These are phyloP conservation scores for Microcebus ravelobensis DNA, from an alignment of 2,113 vertebrate species.

Conservation along the genomic window DNA sequence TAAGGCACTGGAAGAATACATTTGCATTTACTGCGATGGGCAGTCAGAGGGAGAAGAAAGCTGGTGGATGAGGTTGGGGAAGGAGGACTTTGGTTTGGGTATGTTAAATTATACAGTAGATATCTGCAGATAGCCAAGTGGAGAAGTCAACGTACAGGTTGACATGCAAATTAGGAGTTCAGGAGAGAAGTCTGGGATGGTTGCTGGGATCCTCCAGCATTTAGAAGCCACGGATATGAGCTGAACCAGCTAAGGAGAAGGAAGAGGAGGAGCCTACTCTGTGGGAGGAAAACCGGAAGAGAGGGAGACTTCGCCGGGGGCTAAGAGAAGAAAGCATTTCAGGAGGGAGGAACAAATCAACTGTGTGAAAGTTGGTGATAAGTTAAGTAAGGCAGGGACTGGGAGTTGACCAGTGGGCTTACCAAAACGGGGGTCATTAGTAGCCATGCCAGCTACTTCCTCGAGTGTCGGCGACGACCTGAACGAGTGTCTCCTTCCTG, in stretches of 20 bases:
- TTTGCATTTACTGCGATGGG: neutral
- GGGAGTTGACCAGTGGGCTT: neutral
- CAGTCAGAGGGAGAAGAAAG: neutral
- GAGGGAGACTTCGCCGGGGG: neutral
- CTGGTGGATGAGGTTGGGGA: neutral
- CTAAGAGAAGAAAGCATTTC: neutral
- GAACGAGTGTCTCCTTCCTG: neutral
- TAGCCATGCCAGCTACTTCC: too few species aligned
- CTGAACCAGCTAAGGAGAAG: neutral
- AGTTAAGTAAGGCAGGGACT: neutral
- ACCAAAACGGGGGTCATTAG: neutral
- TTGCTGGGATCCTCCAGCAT: neutral
- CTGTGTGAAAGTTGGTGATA: neutral
- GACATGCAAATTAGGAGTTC: neutral
- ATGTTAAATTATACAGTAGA: neutral
- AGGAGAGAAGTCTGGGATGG: neutral
- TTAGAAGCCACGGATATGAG: neutral
- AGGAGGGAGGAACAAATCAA: neutral
- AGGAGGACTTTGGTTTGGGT: neutral
- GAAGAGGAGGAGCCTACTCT: neutral
- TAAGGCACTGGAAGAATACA: neutral
- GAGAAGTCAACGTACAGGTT: neutral
- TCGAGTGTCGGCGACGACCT: too few species aligned
- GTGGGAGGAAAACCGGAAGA: neutral
- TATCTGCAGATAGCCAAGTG: neutral